Conservation (phyloP, 2,888 invertebrate species). For the Zaprionus lineosus region DNA sequence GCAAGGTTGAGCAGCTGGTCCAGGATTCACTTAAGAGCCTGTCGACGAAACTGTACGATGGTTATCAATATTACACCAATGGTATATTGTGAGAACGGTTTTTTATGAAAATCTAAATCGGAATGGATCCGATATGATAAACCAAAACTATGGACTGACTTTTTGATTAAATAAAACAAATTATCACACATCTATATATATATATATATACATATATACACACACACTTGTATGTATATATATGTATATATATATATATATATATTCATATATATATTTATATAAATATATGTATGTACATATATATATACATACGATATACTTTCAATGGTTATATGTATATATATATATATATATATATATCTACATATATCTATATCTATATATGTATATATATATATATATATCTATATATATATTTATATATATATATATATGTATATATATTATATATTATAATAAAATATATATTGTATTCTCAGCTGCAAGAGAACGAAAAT, state of each 20-base stretch:
- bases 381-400: slow-evolving; percentile 6
- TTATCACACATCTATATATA: slow-evolving; percentile 38
- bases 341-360: too few species aligned
- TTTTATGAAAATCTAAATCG: slow-evolving; percentile 83
- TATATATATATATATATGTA: too few species aligned
- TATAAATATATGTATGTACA: slow-evolving; percentile 50
- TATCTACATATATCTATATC: slow-evolving; percentile 38
- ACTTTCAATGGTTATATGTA: too few species aligned
- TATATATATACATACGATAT: background rate
- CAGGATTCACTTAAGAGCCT: slow-evolving; percentile 97
- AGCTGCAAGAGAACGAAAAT: slow-evolving; percentile 24
- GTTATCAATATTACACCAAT: slow-evolving; percentile 99
- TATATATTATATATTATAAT: too few species aligned
- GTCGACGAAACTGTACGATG: slow-evolving; percentile 98
- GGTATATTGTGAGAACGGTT: slow-evolving; percentile 88
- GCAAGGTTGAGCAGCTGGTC: slow-evolving; percentile 95
- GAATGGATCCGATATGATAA: slow-evolving; percentile 49
- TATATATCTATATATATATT: too few species aligned
- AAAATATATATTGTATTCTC: too few species aligned
- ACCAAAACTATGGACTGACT: slow-evolving; percentile 73
- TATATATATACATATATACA: slow-evolving; percentile 35
- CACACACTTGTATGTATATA: too few species aligned
- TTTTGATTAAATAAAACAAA: slow-evolving; percentile 52
- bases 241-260: slow-evolving; percentile 32
- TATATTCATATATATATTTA: slow-evolving; percentile 6